Percentiles rank a stretch among this genome's conserved stretches.
Conservation (phyloP, 2,113 vertebrate species). For the Mola mola region DNA sequence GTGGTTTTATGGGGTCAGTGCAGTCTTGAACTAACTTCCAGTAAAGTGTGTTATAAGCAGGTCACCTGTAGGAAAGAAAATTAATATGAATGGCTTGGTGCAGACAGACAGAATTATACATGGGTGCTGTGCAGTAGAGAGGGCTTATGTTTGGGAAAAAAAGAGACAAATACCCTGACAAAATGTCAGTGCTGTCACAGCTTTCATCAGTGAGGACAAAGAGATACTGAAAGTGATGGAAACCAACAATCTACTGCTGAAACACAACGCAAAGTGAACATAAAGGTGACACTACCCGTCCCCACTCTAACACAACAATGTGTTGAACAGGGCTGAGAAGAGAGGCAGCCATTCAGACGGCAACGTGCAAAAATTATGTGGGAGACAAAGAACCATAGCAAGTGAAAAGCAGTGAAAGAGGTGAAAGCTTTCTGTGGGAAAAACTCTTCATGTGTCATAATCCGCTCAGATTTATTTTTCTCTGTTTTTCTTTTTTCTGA, state of each 20-base stretch:
- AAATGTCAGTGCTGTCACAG: constrained; percentile 3
- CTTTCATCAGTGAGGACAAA: constrained; percentile 25
- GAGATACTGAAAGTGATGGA: constrained; percentile 2
- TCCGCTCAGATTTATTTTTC: constrained; percentile 21
- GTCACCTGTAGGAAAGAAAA: constrained; percentile 23
- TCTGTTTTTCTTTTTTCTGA: no score
- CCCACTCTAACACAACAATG: background rate
- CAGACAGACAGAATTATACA: constrained; percentile 8
- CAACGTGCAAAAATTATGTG: constrained; percentile 36
- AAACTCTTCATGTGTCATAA: constrained; percentile 43
- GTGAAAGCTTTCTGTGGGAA: constrained; percentile 42
- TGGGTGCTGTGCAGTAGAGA: background rate
- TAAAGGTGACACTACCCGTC: background rate
- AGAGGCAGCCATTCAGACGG: constrained; percentile 30
- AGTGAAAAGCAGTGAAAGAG: constrained; percentile 37
- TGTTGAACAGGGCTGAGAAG: constrained; percentile 18
- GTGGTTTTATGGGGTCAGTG: constrained; percentile 16
- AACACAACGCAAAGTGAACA: constrained; percentile 33
- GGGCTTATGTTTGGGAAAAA: constrained; percentile 13
- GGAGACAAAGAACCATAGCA: constrained; percentile 44
- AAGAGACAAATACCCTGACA: constrained; percentile 3
- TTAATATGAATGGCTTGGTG: constrained; percentile 25
- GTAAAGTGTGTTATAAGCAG: constrained; percentile 2
- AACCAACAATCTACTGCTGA: constrained; percentile 18
- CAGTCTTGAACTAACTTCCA: constrained; percentile 21